A percentile compares a stretch with the other conserved stretches of the same genome.
Conservation (phyloP, 2,797 vertebrate genomes). For the Momotus momota region DNA sequence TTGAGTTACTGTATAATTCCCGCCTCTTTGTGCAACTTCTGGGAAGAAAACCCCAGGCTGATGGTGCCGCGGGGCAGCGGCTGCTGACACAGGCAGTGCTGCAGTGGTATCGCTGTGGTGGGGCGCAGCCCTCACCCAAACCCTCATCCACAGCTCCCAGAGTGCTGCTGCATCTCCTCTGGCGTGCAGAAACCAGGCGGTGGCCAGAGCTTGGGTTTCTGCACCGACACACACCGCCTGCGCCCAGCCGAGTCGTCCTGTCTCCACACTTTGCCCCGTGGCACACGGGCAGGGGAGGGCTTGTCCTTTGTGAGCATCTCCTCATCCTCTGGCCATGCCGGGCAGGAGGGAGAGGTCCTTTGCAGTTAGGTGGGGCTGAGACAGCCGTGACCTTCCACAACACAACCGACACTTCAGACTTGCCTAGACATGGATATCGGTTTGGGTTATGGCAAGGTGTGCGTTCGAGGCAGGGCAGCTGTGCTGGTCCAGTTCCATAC, state of each 20-base stretch:
- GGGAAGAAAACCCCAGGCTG: neutral
- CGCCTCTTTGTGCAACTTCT: neutral
- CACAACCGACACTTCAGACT: neutral
- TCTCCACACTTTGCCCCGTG: rapidly evolving
- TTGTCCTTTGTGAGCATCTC: neutral
- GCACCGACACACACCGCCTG: rapidly evolving
- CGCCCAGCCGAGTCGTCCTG: neutral
- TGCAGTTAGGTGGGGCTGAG: neutral
- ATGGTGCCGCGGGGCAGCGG: neutral
- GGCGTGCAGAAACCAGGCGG: rapidly evolving
- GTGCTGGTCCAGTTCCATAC: neutral
- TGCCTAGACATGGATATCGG: neutral
- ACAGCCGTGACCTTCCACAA: slow-evolving; percentile 33
- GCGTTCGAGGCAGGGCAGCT: neutral
- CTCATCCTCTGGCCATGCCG: neutral
- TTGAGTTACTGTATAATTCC: neutral
- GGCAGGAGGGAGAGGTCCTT: neutral
- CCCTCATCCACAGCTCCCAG: rapidly evolving
- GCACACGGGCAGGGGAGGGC: neutral
- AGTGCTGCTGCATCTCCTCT: neutral
- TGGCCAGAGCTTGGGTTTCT: neutral
- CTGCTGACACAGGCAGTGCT: neutral
- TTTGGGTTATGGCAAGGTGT: neutral
- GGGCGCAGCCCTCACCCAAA: neutral
- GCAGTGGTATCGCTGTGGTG: neutral